Evolutionary conservation across 92 coral and sea anemone genomes (phyloP).

Genomic region (Meandrina meandrites): DNA sequence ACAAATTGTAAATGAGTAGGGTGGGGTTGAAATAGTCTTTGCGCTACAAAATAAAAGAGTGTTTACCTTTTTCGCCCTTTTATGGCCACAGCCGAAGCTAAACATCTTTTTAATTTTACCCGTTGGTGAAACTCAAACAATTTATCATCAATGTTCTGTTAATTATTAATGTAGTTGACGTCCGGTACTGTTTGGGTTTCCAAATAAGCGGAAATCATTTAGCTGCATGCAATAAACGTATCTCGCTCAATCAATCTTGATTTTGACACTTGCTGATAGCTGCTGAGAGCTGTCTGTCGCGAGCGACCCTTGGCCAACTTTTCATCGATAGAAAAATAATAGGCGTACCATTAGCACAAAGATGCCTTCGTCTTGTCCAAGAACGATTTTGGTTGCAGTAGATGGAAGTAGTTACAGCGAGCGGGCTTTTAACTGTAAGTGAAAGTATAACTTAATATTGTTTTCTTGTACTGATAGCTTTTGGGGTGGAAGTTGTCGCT

Average conservation of each 20-base stretch:
- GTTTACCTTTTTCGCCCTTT: not conserved
- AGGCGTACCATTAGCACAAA: not conserved
- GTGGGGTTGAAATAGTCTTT: too few relatives aligned
- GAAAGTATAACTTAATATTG: not conserved
- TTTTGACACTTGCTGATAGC: not conserved
- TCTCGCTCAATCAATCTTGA: slow-evolving; percentile 3
- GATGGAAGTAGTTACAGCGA: slow-evolving; percentile 80
- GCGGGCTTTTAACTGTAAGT: slow-evolving; percentile 92
- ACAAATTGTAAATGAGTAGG: not conserved
- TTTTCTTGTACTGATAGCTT: not conserved
- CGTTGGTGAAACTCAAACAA: not conserved
- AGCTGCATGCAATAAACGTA: not conserved
- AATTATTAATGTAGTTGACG: slow-evolving; percentile 27
- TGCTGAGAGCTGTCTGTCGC: not conserved
- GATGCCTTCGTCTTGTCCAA: slow-evolving; percentile 31
- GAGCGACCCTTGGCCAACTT: not conserved
- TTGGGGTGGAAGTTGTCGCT: not conserved
- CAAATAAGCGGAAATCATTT: slow-evolving; percentile 12
- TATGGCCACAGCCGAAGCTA: not conserved
- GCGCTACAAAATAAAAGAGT: not conserved
- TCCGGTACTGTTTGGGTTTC: slow-evolving; percentile 9
- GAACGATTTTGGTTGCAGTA: slow-evolving; percentile 87
- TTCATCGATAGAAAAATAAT: not conserved
- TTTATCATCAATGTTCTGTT: not conserved
- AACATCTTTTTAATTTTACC: not conserved